Conservation (phyloP, 2,113 vertebrate species). For the Siniperca chuatsi region DNA sequence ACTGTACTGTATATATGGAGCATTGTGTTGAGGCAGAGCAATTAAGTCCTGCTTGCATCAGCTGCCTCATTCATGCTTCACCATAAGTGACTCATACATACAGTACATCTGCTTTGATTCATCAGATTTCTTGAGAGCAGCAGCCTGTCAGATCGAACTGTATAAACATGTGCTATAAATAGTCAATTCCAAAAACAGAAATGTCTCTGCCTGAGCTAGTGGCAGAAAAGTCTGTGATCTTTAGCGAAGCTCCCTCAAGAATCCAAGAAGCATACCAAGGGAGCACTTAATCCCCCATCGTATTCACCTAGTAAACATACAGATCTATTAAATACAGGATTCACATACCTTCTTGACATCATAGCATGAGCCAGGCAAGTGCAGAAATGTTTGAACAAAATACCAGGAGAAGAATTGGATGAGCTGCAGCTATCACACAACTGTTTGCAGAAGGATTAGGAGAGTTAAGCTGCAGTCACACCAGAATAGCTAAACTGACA, state of each 20-base stretch:
- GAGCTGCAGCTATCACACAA: background rate
- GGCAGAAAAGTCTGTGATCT: background rate
- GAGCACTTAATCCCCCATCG: background rate
- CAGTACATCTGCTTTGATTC: slow-evolving; percentile 4
- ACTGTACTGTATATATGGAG: background rate
- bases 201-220: background rate
- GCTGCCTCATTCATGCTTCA: slow-evolving; percentile 15
- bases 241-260: background rate
- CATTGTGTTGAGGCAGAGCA: background rate
- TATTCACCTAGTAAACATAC: background rate
- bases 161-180: background rate
- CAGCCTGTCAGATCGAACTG: background rate
- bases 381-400: slow-evolving; percentile 6
- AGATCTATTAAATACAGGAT: background rate
- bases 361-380: background rate
- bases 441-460: slow-evolving; percentile 13
- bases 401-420: background rate
- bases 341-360: background rate
- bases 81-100: background rate
- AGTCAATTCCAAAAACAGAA: background rate
- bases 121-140: background rate
- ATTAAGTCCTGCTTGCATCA: slow-evolving; percentile 1
- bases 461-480: background rate
- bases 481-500: background rate
- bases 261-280: background rate